Evolutionary conservation across 2,888 invertebrate genomes (phyloP).

Genomic region (Phengaris alcon): DNA sequence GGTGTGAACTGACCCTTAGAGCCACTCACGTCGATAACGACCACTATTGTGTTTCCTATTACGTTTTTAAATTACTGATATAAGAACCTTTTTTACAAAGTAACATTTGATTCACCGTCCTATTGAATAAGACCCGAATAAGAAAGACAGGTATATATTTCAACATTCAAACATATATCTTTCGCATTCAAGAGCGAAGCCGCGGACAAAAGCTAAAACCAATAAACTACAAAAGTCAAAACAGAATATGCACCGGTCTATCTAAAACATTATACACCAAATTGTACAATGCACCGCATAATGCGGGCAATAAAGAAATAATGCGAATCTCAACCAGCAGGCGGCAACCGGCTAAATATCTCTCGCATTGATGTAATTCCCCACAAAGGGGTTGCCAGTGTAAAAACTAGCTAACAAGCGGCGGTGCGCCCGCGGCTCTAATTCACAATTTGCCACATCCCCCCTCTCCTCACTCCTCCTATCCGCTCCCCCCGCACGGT

Average conservation of each 20-base stretch:
- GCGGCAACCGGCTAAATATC: slow-evolving; percentile 30
- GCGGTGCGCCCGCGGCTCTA: slow-evolving; percentile 65
- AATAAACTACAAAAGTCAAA: neutral
- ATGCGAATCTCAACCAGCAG: slow-evolving; percentile 30
- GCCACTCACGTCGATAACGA: too few species aligned
- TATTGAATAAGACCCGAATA: too few species aligned
- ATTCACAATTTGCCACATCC: slow-evolving; percentile 65
- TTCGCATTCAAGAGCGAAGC: too few species aligned
- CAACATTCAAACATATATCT: too few species aligned
- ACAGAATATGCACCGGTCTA: neutral
- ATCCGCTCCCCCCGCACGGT: neutral
- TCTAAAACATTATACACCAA: slow-evolving; percentile 1
- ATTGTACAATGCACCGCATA: slow-evolving; percentile 13
- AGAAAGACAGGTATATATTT: too few species aligned
- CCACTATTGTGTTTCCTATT: too few species aligned
- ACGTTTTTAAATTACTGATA: too few species aligned
- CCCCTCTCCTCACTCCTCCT: slow-evolving; percentile 42
- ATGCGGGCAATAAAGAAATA: slow-evolving; percentile 12
- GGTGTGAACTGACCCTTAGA: too few species aligned
- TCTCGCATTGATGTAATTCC: slow-evolving; percentile 62
- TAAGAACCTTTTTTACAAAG: too few species aligned
- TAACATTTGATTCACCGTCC: too few species aligned
- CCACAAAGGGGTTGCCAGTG: slow-evolving; percentile 66
- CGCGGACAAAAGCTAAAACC: neutral
- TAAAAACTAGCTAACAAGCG: slow-evolving; percentile 76